phyloP scores from a whole-genome alignment of 1,140 invertebrate species.

The Nephotettix cincticeps region DNA sequence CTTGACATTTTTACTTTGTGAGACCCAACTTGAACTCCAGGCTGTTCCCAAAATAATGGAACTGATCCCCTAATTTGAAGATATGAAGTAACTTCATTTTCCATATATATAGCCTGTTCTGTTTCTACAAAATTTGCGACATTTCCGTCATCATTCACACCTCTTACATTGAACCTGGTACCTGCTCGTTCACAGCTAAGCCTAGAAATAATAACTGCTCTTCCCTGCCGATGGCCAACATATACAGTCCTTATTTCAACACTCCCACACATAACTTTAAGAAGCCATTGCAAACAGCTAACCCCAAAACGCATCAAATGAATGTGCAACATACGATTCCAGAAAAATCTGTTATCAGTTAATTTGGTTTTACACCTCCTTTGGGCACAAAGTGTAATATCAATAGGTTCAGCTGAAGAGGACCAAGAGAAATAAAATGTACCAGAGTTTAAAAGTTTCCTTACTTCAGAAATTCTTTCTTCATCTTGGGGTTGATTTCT shows the following conservation, averaged over 20 bases:
- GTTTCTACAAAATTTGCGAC: conserved; percentile 99
- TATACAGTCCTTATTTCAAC: conserved; percentile 96
- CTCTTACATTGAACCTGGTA: conserved; percentile 94
- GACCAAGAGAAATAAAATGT: conserved; percentile 96
- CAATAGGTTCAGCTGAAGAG: conserved; percentile 58
- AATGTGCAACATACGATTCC: conserved; percentile 91
- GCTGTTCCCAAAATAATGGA: conserved; percentile 98
- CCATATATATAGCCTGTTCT: conserved; percentile 92
- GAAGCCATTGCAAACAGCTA: conserved; percentile 82
- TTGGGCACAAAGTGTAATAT: conserved; percentile 93
- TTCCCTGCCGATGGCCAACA: conserved; percentile 87
- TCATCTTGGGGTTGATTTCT: conserved; percentile 77
- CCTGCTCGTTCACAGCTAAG: conserved; percentile 96
- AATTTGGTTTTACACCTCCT: conserved; percentile 70
- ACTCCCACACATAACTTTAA: conserved; percentile 94
- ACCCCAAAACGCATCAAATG: conserved; percentile 89
- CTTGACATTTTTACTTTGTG: conserved; percentile 98
- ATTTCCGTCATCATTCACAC: conserved; percentile 98
- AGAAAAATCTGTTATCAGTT: conserved; percentile 85
- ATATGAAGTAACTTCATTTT: conserved; percentile 81
- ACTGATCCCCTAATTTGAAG: conserved; percentile 94
- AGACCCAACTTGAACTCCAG: conserved; percentile 97
- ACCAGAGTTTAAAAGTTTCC: conserved; percentile 91
- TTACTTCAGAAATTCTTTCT: conserved; percentile 75
- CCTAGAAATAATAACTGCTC: conserved; percentile 91